phyloP scores from a whole-genome alignment of 2,888 invertebrate species.

The Campoplex capitator region DNA sequence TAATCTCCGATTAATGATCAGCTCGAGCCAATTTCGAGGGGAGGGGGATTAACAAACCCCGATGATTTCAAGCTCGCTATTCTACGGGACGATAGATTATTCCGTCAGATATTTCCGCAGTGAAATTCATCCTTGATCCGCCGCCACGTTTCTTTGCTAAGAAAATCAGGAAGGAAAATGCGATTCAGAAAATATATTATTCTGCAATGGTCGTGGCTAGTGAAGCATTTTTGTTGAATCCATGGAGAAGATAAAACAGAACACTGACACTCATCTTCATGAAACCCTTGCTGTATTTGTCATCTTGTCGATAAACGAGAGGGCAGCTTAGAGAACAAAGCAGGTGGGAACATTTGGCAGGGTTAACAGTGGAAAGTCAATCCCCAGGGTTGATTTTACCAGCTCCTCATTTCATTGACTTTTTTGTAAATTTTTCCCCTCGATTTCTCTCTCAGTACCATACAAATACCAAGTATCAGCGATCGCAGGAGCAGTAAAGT shows the following conservation, averaged over 20 bases:
- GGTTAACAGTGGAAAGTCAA: background rate
- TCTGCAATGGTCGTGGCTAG: no score
- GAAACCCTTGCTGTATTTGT: background rate
- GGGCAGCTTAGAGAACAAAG: background rate
- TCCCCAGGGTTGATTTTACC: conserved; percentile 51
- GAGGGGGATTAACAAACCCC: conserved; percentile 25
- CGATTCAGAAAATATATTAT: no score
- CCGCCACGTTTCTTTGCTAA: background rate
- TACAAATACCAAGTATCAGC: conserved; percentile 39
- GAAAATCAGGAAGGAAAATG: background rate
- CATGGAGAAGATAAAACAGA: background rate
- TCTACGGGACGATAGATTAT: conserved; percentile 14
- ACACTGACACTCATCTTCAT: background rate
- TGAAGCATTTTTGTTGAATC: background rate
- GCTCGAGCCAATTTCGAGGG: conserved; percentile 10
- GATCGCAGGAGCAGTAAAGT: conserved; percentile 3
- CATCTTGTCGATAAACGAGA: conserved; percentile 41
- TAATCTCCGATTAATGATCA: conserved; percentile 62
- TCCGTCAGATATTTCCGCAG: background rate
- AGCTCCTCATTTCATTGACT: conserved; percentile 48
- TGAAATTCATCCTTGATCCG: background rate
- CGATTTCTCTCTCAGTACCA: conserved; percentile 50
- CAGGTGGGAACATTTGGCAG: conserved; percentile 24
- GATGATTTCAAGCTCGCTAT: conserved; percentile 29
- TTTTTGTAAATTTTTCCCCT: background rate